Conservation (phyloP, 2,113 vertebrate species). For the Psettodes erumei region DNA sequence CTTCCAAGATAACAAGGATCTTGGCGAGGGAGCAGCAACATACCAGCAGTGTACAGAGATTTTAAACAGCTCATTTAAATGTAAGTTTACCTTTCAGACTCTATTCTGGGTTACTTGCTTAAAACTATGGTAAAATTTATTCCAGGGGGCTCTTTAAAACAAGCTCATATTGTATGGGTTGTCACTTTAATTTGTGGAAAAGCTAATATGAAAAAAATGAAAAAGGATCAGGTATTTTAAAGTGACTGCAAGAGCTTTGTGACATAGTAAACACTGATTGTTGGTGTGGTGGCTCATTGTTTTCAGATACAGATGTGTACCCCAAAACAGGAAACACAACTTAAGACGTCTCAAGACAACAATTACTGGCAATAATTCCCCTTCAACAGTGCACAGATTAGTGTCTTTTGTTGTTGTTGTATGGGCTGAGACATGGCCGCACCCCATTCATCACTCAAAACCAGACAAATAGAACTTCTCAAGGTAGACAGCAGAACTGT, state of each 20-base stretch:
- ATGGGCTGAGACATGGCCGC: conserved; percentile 25
- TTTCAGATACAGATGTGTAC: not conserved
- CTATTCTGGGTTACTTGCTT: conserved; percentile 5
- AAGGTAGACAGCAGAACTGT: conserved; percentile 29
- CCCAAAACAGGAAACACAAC: not conserved
- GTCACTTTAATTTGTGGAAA: not conserved
- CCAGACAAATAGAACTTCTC: conserved; percentile 42
- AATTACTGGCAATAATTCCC: conserved; percentile 17
- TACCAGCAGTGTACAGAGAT: conserved; percentile 37
- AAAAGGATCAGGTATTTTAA: not conserved
- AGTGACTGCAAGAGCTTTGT: not conserved
- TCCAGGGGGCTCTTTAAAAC: not conserved
- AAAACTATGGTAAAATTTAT: not conserved
- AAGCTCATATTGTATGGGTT: not conserved
- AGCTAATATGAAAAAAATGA: not conserved
- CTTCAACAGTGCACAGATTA: conserved; percentile 28
- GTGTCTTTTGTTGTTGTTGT: conserved; percentile 28
- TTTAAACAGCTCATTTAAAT: conserved; percentile 40
- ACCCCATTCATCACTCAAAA: conserved; percentile 53
- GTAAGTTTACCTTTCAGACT: conserved; percentile 53
- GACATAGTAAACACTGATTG: not conserved
- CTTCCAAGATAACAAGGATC: conserved; percentile 69
- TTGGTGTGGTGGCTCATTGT: not conserved
- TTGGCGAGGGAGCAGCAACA: conserved; percentile 56
- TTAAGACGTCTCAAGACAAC: conserved; percentile 8